Percentiles rank a stretch among this genome's conserved stretches.
Evolutionary conservation across 2,113 vertebrate genomes (phyloP).

Genomic region (Nipponia nippon): DNA sequence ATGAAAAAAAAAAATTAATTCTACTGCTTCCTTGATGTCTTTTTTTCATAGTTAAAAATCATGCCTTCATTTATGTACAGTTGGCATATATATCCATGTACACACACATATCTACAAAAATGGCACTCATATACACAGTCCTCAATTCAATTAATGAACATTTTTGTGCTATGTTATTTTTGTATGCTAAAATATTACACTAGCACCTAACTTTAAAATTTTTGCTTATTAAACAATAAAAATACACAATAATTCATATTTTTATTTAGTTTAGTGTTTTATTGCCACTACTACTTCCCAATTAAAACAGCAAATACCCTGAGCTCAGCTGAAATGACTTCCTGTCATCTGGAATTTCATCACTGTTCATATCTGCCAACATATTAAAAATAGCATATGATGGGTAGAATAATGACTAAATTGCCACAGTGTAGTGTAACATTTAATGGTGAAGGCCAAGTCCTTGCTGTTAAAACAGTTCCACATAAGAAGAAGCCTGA

Average conservation of each 20-base stretch:
- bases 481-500: not conserved
- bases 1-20: not conserved
- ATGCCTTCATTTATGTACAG: not conserved
- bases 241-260: not conserved
- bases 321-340: not conserved
- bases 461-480: not conserved
- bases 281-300: not conserved
- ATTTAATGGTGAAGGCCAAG: not conserved
- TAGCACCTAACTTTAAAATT: not conserved
- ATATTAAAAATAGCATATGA: not conserved
- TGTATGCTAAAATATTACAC: not conserved
- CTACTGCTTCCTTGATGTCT: not conserved
- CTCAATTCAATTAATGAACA: not conserved
- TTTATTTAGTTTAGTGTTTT: not conserved
- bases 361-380: not conserved
- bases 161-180: not conserved
- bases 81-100: not conserved
- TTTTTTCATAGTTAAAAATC: not conserved
- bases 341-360: not conserved
- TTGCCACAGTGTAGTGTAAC: not conserved
- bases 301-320: not conserved
- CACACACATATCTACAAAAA: not conserved
- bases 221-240: not conserved
- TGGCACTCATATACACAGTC: not conserved
- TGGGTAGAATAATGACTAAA: not conserved